Conservation (phyloP, 2,113 vertebrate species). For the Coryphaenoides rupestris region DNA sequence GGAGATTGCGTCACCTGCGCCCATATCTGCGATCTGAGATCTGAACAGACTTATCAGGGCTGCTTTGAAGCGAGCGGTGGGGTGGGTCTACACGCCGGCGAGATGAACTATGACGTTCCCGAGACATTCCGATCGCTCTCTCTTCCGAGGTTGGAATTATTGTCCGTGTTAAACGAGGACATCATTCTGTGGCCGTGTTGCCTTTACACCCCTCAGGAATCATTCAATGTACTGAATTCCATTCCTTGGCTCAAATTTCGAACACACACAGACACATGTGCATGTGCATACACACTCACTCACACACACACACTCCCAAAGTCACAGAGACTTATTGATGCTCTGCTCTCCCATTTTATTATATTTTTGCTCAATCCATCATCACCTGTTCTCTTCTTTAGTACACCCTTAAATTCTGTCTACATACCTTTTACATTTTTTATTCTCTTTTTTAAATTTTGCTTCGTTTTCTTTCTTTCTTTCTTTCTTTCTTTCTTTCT, state of each 20-base stretch:
- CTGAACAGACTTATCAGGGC: no score
- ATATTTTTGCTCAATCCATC: slow-evolving; percentile 18
- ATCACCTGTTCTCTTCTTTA: background rate
- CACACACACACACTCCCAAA: background rate
- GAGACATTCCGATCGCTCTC: no score
- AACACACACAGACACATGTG: background rate
- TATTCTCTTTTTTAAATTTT: background rate
- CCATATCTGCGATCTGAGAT: no score
- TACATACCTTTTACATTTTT: slow-evolving; percentile 7
- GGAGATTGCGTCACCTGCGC: no score
- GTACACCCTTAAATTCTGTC: background rate
- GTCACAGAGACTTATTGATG: background rate
- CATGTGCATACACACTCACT: background rate
- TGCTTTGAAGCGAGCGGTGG: no score
- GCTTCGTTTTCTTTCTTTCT: background rate
- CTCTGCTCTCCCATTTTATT: background rate
- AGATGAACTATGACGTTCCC: no score
- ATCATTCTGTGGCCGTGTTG: no score
- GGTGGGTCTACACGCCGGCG: no score
- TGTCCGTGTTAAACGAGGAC: no score
- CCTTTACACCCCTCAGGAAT: no score
- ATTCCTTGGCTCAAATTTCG: background rate
- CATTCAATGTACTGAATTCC: no score
- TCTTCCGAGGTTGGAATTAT: no score
- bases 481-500: background rate